Evolutionary conservation across 2,113 vertebrate species (phyloP), one percentile per base, ranked within the genome.

Genomic region (Stigmatopora argus): DNA sequence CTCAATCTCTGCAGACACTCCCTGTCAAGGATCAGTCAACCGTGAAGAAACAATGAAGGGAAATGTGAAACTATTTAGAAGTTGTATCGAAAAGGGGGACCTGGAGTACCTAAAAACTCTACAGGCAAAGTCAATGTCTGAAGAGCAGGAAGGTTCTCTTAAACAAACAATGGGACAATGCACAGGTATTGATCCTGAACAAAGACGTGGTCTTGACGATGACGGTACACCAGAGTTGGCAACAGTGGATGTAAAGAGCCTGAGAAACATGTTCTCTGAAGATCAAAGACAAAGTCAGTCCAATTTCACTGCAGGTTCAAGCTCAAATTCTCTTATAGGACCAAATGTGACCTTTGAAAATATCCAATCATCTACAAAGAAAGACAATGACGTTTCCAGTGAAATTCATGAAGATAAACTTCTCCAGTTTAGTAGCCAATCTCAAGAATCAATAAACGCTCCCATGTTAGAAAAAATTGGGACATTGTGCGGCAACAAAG

Each of bases 41-140:
- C 83, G 82, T 19, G 91, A 92, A 41, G 85, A 90, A 65, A 85
- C 88, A 0, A 86, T 90, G 64, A 93, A 85, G 60, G 92, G 93
- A 13, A 96, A 94, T 0, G 94, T 97, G 35, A 93, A 94, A 64
- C 80, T 96, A 73, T 92, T 94, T 49, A 93, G 89, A 0, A 94
- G 90, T 72, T 98, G 93, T 77, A 95, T 94, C 70, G 93, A 98
- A 82, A 94, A 93, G 66, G 96, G 93, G 66, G 92, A 96, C 63
- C 79, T 96, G 45, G 89, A 88, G 12, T 90, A 93, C 64, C 83
- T 99, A 64, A 94, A 92, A 80, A 90, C 77, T 46, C 89, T 95
- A 64, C 92, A 93, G 18, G 88, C 88, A 77, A 91, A 93, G 57
- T n/a, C 83, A 63, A 87, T 87, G 0, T 83, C 82, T 70, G 85